Conservation (phyloP, 2,113 vertebrate genomes). For the Cheirogaleus medius region DNA sequence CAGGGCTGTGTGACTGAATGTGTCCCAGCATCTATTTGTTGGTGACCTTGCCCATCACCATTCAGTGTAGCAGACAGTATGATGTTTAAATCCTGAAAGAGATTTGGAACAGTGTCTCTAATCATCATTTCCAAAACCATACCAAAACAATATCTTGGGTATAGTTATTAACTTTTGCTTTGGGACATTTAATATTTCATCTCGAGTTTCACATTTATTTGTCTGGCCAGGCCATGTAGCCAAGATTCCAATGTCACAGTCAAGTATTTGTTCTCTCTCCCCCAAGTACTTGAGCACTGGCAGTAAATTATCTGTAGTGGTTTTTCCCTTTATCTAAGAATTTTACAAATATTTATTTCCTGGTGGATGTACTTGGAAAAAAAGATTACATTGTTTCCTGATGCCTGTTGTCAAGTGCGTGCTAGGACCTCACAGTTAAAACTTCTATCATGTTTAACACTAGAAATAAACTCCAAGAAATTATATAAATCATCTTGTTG, state of each 20-base stretch:
- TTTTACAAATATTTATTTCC: slow-evolving; percentile 6
- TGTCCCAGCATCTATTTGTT: not conserved
- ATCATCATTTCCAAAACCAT: not conserved
- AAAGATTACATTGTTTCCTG: not conserved
- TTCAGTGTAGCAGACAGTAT: not conserved
- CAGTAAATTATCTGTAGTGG: not conserved
- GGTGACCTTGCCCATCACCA: not conserved
- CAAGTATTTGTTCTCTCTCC: not conserved
- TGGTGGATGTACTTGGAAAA: not conserved
- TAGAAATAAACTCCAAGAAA: not conserved
- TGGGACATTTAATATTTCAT: not conserved
- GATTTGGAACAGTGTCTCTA: not conserved
- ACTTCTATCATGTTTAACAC: not conserved
- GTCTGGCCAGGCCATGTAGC: not conserved
- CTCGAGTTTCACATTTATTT: not conserved
- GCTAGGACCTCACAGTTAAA: not conserved
- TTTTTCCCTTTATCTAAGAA: not conserved
- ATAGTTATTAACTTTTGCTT: not conserved
- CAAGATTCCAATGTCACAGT: not conserved
- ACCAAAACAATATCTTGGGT: not conserved
- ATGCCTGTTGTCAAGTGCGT: not conserved
- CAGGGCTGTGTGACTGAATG: not conserved
- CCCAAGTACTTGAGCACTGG: not conserved
- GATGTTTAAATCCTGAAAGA: not conserved
- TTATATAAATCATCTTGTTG: not conserved